These are phyloP conservation scores for Pachyuromys duprasi DNA, from an alignment of 2,797 vertebrate genomes.

Conservation along the genomic window DNA sequence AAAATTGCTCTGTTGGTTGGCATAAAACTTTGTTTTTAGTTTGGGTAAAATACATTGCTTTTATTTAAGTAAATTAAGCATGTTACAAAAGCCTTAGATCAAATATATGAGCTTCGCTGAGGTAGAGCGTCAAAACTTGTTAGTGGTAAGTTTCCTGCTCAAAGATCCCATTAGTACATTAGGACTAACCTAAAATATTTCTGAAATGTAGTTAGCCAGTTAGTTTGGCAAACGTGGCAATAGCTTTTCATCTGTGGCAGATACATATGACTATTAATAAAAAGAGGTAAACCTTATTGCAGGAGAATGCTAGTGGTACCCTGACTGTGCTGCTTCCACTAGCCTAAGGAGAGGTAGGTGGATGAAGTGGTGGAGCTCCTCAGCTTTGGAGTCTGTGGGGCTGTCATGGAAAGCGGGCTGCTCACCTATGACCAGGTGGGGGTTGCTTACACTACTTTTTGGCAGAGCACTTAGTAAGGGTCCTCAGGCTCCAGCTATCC, in stretches of 20 bases:
- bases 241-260: background rate
- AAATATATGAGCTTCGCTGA: background rate
- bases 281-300: background rate
- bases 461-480: background rate
- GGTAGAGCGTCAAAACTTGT: background rate
- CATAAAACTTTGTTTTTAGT: background rate
- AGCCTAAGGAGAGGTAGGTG: background rate
- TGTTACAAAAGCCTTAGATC: background rate
- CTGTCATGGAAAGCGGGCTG: background rate
- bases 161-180: background rate
- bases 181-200: conserved; percentile 37
- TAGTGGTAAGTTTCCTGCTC: background rate
- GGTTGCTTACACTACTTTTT: background rate
- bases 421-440: background rate
- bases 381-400: background rate
- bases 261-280: background rate
- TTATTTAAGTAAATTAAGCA: conserved; percentile 56
- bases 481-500: conserved; percentile 36
- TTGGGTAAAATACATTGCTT: conserved; percentile 49
- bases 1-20: conserved; percentile 29
- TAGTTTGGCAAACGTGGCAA: conserved; percentile 43
- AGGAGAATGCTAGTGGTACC: background rate
- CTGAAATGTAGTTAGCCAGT: conserved; percentile 49
- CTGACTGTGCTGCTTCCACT: background rate
- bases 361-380: background rate